phyloP scores from a whole-genome alignment of 2,113 vertebrate genomes.

The Sorex araneus region DNA sequence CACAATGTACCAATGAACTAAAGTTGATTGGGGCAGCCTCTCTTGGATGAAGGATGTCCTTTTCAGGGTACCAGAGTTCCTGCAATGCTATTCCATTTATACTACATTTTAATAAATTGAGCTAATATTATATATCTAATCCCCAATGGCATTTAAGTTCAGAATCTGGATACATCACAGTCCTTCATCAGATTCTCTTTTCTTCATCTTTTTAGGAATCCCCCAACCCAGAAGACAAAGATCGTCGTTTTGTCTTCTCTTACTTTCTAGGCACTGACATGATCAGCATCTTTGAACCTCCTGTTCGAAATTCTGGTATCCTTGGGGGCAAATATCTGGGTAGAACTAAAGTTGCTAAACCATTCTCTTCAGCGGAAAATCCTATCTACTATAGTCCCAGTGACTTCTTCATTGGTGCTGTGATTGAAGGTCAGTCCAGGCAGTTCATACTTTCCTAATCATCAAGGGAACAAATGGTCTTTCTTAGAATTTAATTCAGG shows the following conservation, averaged over 20 bases:
- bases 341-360: constrained; percentile 92
- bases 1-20: neutral
- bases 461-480: neutral
- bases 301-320: constrained; percentile 93
- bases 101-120: neutral
- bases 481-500: constrained; percentile 45
- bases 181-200: neutral
- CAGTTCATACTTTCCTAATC: neutral
- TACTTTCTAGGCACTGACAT: constrained; percentile 93
- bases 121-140: neutral
- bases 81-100: neutral
- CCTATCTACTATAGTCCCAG: constrained; percentile 92
- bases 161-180: neutral
- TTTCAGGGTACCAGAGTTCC: neutral
- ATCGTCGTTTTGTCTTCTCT: constrained; percentile 92
- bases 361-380: constrained; percentile 89
- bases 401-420: constrained; percentile 94
- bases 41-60: neutral
- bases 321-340: constrained; percentile 93
- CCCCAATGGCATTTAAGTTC: neutral
- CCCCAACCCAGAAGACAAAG: constrained; percentile 90
- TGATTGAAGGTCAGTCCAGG: constrained; percentile 92
- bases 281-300: constrained; percentile 95
- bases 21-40: neutral
- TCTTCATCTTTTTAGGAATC: constrained; percentile 90